Conservation (phyloP, 2,797 vertebrate genomes). For the Paratrypauchen microcephalus region DNA sequence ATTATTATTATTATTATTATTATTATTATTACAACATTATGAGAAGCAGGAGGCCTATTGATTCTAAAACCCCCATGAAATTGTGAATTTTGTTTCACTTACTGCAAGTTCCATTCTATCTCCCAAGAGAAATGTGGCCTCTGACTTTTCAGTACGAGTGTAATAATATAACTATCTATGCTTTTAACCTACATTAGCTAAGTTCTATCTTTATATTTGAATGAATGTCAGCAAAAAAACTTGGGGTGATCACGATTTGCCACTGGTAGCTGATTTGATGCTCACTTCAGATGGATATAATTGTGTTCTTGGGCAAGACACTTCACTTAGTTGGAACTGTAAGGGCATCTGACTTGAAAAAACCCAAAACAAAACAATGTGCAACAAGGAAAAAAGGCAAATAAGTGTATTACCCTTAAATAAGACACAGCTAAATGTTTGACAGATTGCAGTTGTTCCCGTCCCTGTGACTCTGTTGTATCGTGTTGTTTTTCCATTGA, state of each 20-base stretch:
- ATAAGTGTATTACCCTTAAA: not conserved
- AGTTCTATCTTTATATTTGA: not conserved
- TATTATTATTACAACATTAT: too few species aligned
- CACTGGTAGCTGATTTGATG: not conserved
- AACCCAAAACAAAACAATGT: too few species aligned
- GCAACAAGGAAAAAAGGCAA: not conserved
- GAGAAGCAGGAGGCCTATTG: too few species aligned
- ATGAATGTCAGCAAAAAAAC: too few species aligned
- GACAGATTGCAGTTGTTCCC: not conserved
- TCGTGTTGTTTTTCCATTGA: slow-evolving; percentile 23
- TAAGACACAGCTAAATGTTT: not conserved
- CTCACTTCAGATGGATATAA: not conserved
- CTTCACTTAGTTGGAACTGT: not conserved
- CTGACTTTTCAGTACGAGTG: not conserved
- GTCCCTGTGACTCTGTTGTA: slow-evolving; percentile 9
- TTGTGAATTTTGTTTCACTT: too few species aligned
- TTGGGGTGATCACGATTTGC: too few species aligned
- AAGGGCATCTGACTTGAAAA: not conserved
- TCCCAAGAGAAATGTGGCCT: not conserved
- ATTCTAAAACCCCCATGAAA: too few species aligned
- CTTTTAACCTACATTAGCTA: not conserved
- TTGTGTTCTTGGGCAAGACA: not conserved
- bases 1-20: too few species aligned
- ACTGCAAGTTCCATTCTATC: too few species aligned
- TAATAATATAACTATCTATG: not conserved